A percentile compares a stretch with the other conserved stretches of the same genome.
phyloP scores from a whole-genome alignment of 2,797 vertebrate species.

The Sebastes nivosus region DNA sequence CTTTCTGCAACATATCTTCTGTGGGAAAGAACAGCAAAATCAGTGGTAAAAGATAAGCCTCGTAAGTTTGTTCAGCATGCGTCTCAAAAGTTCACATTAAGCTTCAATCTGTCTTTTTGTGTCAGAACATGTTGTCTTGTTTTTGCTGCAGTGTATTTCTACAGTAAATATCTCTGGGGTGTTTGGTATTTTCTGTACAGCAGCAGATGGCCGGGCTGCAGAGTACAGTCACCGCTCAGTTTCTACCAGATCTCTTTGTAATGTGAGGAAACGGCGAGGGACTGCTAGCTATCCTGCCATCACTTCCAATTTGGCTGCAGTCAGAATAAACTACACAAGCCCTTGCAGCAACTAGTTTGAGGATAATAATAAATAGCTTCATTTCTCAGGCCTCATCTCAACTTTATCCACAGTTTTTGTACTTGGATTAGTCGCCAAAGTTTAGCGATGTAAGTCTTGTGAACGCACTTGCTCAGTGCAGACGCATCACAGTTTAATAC shows the following conservation, averaged over 20 bases:
- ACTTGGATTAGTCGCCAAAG: slow-evolving; percentile 15
- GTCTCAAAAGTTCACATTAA: slow-evolving; percentile 92
- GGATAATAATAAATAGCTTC: slow-evolving; percentile 10
- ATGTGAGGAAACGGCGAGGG: slow-evolving; percentile 89
- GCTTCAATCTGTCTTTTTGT: slow-evolving; percentile 91
- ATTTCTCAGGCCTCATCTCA: slow-evolving; percentile 7
- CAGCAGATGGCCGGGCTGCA: slow-evolving; percentile 95
- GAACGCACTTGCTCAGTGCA: not conserved
- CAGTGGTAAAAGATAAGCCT: slow-evolving; percentile 15
- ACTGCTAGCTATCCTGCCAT: slow-evolving; percentile 86
- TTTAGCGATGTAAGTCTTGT: slow-evolving; percentile 1
- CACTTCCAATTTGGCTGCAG: slow-evolving; percentile 69
- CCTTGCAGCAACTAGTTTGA: slow-evolving; percentile 1
- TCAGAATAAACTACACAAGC: slow-evolving; percentile 34
- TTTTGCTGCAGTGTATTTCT: slow-evolving; percentile 89
- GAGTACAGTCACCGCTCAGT: slow-evolving; percentile 93
- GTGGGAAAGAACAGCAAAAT: not conserved
- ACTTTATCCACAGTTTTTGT: slow-evolving; percentile 23
- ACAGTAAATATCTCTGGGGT: slow-evolving; percentile 91
- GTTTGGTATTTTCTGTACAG: slow-evolving; percentile 87
- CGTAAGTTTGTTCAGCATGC: slow-evolving; percentile 90
- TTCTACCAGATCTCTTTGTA: slow-evolving; percentile 86
- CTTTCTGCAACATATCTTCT: not conserved
- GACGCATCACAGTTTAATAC: not conserved
- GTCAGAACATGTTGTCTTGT: slow-evolving; percentile 94